Evolutionary conservation across 2,888 invertebrate species (phyloP).

Genomic region (Caradrina kadenii): DNA sequence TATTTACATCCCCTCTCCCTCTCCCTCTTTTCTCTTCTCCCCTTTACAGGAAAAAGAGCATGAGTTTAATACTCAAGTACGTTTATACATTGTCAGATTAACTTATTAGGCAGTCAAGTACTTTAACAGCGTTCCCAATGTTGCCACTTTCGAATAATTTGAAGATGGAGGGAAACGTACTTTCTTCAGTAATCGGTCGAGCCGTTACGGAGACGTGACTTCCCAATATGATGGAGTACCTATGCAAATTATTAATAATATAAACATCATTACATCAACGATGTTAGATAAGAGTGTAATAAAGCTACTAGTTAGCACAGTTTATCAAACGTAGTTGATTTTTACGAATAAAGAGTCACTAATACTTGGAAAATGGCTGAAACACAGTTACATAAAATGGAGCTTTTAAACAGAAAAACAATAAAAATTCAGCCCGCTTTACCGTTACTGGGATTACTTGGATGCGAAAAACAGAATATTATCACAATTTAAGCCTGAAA

Average conservation of each 20-base stretch:
- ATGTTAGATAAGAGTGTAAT: neutral
- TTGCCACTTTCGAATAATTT: constrained; percentile 56
- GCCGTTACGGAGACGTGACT: constrained; percentile 41
- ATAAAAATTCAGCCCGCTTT: neutral
- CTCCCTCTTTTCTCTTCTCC: neutral
- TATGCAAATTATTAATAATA: constrained; percentile 38
- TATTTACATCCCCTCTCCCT: neutral
- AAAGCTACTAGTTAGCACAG: constrained; percentile 2
- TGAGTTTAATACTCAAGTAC: constrained; percentile 19
- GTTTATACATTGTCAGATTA: constrained; percentile 45
- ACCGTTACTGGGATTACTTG: neutral
- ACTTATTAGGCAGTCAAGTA: constrained; percentile 40
- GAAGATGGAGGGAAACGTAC: constrained; percentile 47
- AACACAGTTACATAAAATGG: neutral
- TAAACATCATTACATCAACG: constrained; percentile 16
- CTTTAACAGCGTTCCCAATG: constrained; percentile 40
- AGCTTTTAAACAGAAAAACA: neutral
- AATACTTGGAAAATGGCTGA: neutral
- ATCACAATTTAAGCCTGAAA: constrained; percentile 13
- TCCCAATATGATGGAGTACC: constrained; percentile 32
- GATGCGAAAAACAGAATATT: neutral
- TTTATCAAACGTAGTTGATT: neutral
- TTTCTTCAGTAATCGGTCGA: constrained; percentile 44
- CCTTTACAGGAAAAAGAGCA: constrained; percentile 12
- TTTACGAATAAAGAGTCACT: neutral